phyloP scores from a whole-genome alignment of 2,888 invertebrate genomes.

The Eupeodes latifasciatus region DNA sequence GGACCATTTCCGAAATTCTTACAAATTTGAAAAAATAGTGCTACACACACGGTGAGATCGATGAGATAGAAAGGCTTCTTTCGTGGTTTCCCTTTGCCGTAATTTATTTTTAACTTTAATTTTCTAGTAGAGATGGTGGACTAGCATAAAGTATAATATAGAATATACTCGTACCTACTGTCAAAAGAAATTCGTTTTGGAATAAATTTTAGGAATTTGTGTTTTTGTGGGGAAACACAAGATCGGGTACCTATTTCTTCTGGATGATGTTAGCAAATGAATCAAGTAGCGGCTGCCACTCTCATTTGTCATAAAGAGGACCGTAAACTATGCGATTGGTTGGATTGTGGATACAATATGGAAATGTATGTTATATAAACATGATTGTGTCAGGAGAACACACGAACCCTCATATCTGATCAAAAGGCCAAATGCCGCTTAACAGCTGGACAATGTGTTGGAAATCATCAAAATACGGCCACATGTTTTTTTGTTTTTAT shows the following conservation, averaged over 20 bases:
- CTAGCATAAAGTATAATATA: slow-evolving; percentile 6
- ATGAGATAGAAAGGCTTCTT: slow-evolving; percentile 27
- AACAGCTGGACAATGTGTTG: slow-evolving; percentile 65
- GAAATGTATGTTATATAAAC: slow-evolving; percentile 33
- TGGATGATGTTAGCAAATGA: slow-evolving; percentile 37
- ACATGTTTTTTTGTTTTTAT: slow-evolving; percentile 36
- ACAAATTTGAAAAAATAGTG: neutral
- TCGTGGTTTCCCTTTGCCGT: slow-evolving; percentile 47
- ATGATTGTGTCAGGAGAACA: slow-evolving; percentile 34
- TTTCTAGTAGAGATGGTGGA: neutral
- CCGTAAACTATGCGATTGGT: slow-evolving; percentile 37
- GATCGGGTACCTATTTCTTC: slow-evolving; percentile 23
- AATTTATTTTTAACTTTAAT: slow-evolving; percentile 62
- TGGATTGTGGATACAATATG: neutral
- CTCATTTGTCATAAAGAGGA: slow-evolving; percentile 33
- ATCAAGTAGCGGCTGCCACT: slow-evolving; percentile 44
- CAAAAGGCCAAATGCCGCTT: slow-evolving; percentile 60
- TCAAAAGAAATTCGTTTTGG: slow-evolving; percentile 41
- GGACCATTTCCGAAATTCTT: slow-evolving; percentile 51
- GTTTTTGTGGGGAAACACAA: slow-evolving; percentile 28
- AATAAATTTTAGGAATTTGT: slow-evolving; percentile 33
- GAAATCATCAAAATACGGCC: slow-evolving; percentile 33
- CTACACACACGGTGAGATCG: neutral
- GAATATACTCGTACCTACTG: neutral
- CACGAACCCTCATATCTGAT: slow-evolving; percentile 52